Base-by-base conservation (phyloP, 1,140 invertebrate genomes). In the Trinorchestia longiramus region DNA sequence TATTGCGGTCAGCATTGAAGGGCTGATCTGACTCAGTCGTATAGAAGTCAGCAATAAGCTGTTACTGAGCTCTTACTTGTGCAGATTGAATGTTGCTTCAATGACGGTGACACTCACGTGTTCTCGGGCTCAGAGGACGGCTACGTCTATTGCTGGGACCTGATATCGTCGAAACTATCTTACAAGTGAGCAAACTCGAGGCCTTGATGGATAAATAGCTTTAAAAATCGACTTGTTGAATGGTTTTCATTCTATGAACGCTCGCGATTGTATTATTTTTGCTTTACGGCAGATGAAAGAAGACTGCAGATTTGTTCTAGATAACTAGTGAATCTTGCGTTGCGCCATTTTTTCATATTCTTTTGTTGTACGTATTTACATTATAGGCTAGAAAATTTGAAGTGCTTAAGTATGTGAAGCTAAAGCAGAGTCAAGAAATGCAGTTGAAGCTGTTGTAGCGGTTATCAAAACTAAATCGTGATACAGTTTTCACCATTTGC, bases 71-170 rank as follows among this genome's bases (percentile, higher is more conserved):
- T 47, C 92, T 23, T 45, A 19, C 19, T 53, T 19, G 8, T 43
- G 44, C 95, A 96, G 96, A 95, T 99, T 42, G 99, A 99, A 97
- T 99, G 98, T 97, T 98, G 98, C 96, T 98, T 99, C 4, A 98
- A 98, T 97, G 97, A 98, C 95, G 98, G 98, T 96, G 99, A 99
- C 97, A 98, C 98, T 53, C 98, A 98, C 96, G 98, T 99, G 94
- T 97, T 99, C 41, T 99, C 98, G 95, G 99, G 99, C 0, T 99
- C 99, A 0, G 98, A 98, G 77, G 98, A 99, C 97, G 99, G 99
- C 0, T 97, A 98, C 97, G 97, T 99, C 4, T 99, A 98, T 97
- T 98, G 98, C 96, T 99, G 99, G 99, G 98, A 99, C 97, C 97
- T 99, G 94, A 98, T 99, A 11, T 94, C 96, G 41, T 95, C 95